These are phyloP conservation scores for Protonemura montana DNA, from an alignment of 2,888 invertebrate genomes.

Conservation along the genomic window DNA sequence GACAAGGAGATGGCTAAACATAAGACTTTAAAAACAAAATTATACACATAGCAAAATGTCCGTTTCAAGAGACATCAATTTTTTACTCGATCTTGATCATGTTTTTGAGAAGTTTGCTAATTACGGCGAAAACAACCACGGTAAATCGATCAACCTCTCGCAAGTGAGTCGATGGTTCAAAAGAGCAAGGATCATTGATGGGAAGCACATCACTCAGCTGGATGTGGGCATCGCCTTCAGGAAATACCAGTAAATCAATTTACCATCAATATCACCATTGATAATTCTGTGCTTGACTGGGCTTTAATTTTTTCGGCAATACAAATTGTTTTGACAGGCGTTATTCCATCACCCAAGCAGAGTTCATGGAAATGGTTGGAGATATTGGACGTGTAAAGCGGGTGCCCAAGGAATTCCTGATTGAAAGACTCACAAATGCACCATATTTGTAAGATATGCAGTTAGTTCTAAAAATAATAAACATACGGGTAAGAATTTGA, in stretches of 20 bases:
- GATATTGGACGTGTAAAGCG: neutral
- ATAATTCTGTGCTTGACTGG: too few relatives aligned
- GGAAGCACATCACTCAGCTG: conserved; percentile 59
- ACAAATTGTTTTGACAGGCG: neutral
- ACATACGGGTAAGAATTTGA: too few relatives aligned
- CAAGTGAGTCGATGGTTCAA: conserved; percentile 63
- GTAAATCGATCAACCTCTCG: conserved; percentile 58
- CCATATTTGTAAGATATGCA: neutral
- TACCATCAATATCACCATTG: neutral
- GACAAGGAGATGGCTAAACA: neutral
- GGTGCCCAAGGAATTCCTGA: neutral
- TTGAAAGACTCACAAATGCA: neutral
- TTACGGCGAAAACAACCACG: conserved; percentile 60
- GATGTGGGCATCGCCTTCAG: conserved; percentile 61
- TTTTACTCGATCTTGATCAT: conserved; percentile 45
- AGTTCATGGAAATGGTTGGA: neutral
- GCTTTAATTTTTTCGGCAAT: too few relatives aligned
- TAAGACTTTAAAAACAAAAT: neutral
- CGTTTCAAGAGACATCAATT: neutral
- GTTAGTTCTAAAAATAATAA: too few relatives aligned
- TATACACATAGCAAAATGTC: too few relatives aligned
- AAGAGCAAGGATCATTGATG: conserved; percentile 60
- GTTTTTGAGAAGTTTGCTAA: conserved; percentile 56
- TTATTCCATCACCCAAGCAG: neutral
- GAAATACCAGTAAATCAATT: conserved; percentile 57